Conservation (phyloP, 2,113 vertebrate species). For the Castor canadensis region DNA sequence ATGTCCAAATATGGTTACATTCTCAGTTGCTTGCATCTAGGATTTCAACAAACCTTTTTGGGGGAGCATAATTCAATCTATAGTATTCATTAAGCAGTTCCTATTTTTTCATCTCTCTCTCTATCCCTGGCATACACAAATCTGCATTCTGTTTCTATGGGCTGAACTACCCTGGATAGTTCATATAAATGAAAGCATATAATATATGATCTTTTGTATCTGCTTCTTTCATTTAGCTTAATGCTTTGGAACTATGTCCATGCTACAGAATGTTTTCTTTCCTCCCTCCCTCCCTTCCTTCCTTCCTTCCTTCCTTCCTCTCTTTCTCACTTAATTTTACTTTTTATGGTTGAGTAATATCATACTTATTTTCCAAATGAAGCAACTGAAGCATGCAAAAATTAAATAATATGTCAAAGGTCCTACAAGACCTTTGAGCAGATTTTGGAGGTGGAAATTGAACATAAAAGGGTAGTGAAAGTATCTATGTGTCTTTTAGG, state of each 20-base stretch:
- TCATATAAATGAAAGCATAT: neutral
- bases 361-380: conserved; percentile 4
- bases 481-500: neutral
- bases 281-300: no score
- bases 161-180: neutral
- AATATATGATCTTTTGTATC: neutral
- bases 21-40: neutral
- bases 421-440: neutral
- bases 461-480: neutral
- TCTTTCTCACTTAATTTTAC: neutral
- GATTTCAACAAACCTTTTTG: neutral
- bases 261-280: rapidly evolving
- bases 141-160: neutral
- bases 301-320: neutral
- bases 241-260: neutral
- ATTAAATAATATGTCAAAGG: neutral
- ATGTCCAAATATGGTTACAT: neutral
- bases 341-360: neutral
- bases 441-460: neutral
- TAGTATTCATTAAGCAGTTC: neutral
- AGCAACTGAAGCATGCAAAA: neutral
- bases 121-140: neutral
- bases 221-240: neutral
- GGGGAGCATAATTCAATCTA: neutral
- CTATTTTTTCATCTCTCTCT: neutral